Base-by-base conservation (phyloP, 2,113 vertebrate genomes). In the Corvus cornix region DNA sequence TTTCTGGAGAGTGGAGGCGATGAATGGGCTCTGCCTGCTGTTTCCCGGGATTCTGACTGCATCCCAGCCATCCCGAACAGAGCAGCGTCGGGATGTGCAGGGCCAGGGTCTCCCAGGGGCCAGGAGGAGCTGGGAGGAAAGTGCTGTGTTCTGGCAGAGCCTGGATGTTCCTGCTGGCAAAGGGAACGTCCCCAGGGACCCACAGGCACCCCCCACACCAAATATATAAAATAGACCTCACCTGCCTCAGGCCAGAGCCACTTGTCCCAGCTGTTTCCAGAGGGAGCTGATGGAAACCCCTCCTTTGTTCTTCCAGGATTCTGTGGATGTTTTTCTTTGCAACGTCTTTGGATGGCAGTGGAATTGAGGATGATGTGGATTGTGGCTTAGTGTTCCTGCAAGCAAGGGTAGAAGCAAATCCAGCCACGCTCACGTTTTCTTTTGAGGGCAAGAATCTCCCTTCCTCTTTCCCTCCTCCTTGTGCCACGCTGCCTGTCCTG, bases 1-100 rank as follows among this genome's bases (percentile, higher is more conserved):
- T 91, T 96, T 87, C 66, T 92, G 91, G 76, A 74, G 88, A 48
- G 88, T 55, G 74, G 69, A 81, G 76, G 84, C 21, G 66, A 93
- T 68, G 73, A 37, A 74, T 74, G 86, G 84, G 62, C 85, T 89
- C 64, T 93, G 79, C 83, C 72, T 69, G 75, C 76, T 70, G 89
- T 17, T 52, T 58, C 20, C 43, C 4, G 12, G 83, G 43, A 3
- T 58, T 7, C 83, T 85, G 20, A 0, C n/a, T 67, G 89, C 0
- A 6, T 70, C 75, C 89, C 73, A 49, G 3, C 16, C 44, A 55
- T 49, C 84, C 84, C 62, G 30, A 84, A 17, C n/a, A 15, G 24
- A 60, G 10, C 48, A 13, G 20, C 0, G 1, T 16, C 11, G 44
- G 68, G 11, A 3, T 11, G 31, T 5, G 23, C 35, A 30, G 56